Percentiles rank a stretch among this genome's conserved stretches.
These are phyloP conservation scores for Spheniscus mendiculus DNA, from an alignment of 2,113 vertebrate genomes.

Conservation along the genomic window DNA sequence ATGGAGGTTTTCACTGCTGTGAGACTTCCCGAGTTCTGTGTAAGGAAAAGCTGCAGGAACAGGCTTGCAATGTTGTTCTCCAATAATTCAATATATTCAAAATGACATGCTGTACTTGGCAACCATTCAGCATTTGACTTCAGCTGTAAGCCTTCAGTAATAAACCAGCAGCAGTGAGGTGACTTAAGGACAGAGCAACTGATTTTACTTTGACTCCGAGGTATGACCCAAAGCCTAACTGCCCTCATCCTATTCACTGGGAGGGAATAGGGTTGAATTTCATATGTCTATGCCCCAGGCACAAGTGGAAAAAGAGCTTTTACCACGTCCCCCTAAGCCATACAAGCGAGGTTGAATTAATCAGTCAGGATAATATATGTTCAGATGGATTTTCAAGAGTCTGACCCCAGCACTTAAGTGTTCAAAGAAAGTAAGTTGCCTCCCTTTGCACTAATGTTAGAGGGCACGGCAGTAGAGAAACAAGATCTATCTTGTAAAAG, in stretches of 20 bases:
- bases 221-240: background rate
- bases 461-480: background rate
- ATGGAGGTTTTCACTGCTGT: background rate
- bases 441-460: background rate
- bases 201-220: background rate
- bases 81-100: slow-evolving; percentile 34
- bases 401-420: background rate
- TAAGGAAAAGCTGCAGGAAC: slow-evolving; percentile 34
- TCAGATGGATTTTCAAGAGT: background rate
- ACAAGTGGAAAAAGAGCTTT: background rate
- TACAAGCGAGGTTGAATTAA: background rate
- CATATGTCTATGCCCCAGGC: background rate
- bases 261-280: background rate
- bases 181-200: slow-evolving; percentile 45
- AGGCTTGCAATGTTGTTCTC: slow-evolving; percentile 23
- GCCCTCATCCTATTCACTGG: background rate
- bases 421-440: background rate
- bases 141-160: slow-evolving; percentile 22
- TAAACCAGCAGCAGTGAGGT: slow-evolving; percentile 36
- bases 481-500: background rate
- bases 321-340: background rate
- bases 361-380: background rate
- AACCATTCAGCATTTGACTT: slow-evolving; percentile 31
- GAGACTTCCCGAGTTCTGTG: background rate
- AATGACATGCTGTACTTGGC: slow-evolving; percentile 55